Percentiles rank a stretch among this genome's conserved stretches.
phyloP scores from a whole-genome alignment of 1,140 invertebrate species.

The Medauroidea extradentata region DNA sequence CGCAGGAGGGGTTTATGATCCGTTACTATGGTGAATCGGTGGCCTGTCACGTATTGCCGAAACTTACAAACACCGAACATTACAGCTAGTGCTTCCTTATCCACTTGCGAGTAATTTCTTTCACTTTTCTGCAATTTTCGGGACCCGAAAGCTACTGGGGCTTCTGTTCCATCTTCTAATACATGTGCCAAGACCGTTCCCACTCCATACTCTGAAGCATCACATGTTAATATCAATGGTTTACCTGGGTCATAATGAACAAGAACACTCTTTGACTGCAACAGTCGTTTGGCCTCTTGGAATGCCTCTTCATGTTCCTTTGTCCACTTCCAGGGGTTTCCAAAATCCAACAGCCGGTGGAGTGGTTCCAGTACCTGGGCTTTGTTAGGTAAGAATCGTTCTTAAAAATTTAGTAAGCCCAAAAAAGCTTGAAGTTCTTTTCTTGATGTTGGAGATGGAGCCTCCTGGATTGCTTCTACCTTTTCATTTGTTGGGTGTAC shows the following conservation, averaged over 20 bases:
- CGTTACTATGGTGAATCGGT: slow-evolving; percentile 35
- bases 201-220: slow-evolving; percentile 37
- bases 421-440: slow-evolving; percentile 26
- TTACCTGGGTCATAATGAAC: background rate
- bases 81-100: slow-evolving; percentile 43
- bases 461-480: slow-evolving; percentile 26
- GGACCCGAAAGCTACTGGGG: slow-evolving; percentile 34
- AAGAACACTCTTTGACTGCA: background rate
- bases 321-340: slow-evolving; percentile 2
- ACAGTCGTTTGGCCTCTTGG: background rate
- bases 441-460: slow-evolving; percentile 25
- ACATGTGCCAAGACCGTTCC: slow-evolving; percentile 37
- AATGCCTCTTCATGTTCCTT: background rate
- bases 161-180: slow-evolving; percentile 27
- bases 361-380: slow-evolving; percentile 12
- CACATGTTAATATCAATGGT: slow-evolving; percentile 30
- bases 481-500: slow-evolving; percentile 31
- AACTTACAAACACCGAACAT: slow-evolving; percentile 20
- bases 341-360: slow-evolving; percentile 13
- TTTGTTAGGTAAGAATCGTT: slow-evolving; percentile 23
- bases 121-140: slow-evolving; percentile 33
- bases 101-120: slow-evolving; percentile 45
- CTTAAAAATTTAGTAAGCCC: slow-evolving; percentile 31
- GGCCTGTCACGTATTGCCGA: slow-evolving; percentile 41
- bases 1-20: slow-evolving; percentile 47